Conservation (phyloP, 2,888 invertebrate genomes). For the Trichogramma dendrolimi region DNA sequence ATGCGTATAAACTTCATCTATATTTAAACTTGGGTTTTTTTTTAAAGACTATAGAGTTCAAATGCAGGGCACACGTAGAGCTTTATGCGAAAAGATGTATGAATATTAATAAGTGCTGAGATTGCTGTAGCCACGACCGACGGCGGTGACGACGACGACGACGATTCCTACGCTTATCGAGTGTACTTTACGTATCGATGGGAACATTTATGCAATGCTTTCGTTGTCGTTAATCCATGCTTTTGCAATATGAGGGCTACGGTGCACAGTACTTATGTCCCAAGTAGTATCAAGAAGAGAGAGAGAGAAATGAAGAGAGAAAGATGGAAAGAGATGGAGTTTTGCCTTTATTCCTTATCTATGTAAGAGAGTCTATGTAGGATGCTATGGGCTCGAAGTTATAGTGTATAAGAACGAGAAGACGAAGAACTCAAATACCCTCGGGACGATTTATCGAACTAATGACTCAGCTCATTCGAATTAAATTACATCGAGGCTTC, state of each 20-base stretch:
- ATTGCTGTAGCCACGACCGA: constrained; percentile 38
- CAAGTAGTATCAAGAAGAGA: too few relatives aligned
- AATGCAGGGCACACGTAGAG: constrained; percentile 6
- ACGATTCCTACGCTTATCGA: too few relatives aligned
- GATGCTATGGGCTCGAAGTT: too few relatives aligned
- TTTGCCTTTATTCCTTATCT: too few relatives aligned
- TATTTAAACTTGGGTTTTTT: too few relatives aligned
- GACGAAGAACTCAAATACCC: constrained; percentile 5
- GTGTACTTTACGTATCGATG: constrained; percentile 8
- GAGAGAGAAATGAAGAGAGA: too few relatives aligned
- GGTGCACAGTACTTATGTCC: background rate
- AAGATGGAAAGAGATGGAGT: too few relatives aligned
- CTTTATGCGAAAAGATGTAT: constrained; percentile 25
- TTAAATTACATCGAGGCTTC: constrained; percentile 11
- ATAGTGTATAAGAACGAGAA: background rate
- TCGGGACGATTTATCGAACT: constrained; percentile 26
- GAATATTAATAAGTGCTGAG: constrained; percentile 52
- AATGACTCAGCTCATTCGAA: constrained; percentile 30
- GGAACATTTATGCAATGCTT: constrained; percentile 13
- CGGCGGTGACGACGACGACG: too few relatives aligned
- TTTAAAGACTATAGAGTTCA: background rate
- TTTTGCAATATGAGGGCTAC: constrained; percentile 16
- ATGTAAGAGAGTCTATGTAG: too few relatives aligned
- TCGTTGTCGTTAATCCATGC: constrained; percentile 11
- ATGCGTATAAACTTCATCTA: too few relatives aligned